Evolutionary conservation across 2,888 invertebrate species (phyloP), one percentile per base, ranked within the genome.

Genomic region (Mycalesis mineus): DNA sequence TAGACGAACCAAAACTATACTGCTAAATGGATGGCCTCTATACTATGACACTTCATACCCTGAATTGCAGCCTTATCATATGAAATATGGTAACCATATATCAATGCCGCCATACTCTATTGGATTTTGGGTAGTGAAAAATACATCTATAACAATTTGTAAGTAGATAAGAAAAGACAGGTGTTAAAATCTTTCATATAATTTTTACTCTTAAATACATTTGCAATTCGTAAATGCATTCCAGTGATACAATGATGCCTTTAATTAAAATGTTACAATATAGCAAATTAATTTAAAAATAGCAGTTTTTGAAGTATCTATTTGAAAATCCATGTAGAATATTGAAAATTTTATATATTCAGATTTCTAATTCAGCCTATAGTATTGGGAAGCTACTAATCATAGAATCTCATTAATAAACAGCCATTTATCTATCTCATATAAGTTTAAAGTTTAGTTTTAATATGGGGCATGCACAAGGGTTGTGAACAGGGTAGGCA

Each of bases 41-140:
- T 78, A 83, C 60, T 86, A 84, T 61, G 83, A 91, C 50, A 82
- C 91, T 33, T 74, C 82, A 45, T 67, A 93, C 61, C 93, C 93
- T 42, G 74, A 85, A 14, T 78, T 93, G 52, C 71, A 79, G 62
- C 92, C 93, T n/a, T 75, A 80, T 15, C 78, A 77, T 44, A 69
- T 84, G 44, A 80, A 84, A 60, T 82, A 85, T 70, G 80, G 83
- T 1, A 84, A 84, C 49, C 80, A 90, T 65, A 78, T 93, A 56
- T 76, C 82, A 22, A 83, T 94, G 80, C 93, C 93, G 5, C 91
- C 92, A 47, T 91, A 91, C 70, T 93, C 94, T 7, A 88, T 94
- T 70, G 91, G 90, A 42, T 94, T 94, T 78, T 92, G 93, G 91
- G 89, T 93, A 2, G 77, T 93, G 59, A 90, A 90, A 68, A 90